Percentiles rank a stretch among this genome's conserved stretches.
Conservation (phyloP, 2,113 vertebrate species). For the Forbesichthys agassizii region DNA sequence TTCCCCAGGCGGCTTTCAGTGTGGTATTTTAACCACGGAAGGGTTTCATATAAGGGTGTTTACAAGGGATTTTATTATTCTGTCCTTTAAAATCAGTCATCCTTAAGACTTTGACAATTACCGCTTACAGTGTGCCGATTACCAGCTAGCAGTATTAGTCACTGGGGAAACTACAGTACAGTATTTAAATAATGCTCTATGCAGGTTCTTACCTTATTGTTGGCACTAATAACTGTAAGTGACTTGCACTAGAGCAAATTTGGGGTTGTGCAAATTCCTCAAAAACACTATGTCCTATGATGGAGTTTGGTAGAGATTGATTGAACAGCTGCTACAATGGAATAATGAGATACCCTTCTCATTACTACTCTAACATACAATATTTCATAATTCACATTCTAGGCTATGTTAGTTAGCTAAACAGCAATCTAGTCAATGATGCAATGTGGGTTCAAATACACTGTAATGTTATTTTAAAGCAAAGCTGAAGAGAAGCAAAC, state of each 20-base stretch:
- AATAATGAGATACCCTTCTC: slow-evolving; percentile 1
- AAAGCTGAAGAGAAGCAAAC: no score
- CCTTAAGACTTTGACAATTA: background rate
- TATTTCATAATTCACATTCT: background rate
- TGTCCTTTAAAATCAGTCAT: slow-evolving; percentile 46
- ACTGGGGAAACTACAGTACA: background rate
- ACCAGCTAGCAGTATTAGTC: background rate
- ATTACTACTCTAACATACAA: no score
- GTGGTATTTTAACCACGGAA: slow-evolving; percentile 35
- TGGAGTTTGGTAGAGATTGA: background rate
- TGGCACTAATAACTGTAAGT: background rate
- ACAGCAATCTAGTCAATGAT: no score
- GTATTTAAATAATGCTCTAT: no score
- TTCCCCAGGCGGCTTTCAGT: background rate
- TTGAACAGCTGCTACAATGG: no score
- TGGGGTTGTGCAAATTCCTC: background rate
- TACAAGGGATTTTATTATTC: background rate
- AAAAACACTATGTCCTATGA: background rate
- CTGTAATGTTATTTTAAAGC: no score
- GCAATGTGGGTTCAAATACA: no score
- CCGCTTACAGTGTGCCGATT: background rate
- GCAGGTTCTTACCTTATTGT: no score
- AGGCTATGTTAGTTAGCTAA: slow-evolving; percentile 8
- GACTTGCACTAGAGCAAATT: background rate
- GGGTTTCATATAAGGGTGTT: slow-evolving; percentile 53